phyloP scores from a whole-genome alignment of 2,888 invertebrate species.

The Thalpophila matura region DNA sequence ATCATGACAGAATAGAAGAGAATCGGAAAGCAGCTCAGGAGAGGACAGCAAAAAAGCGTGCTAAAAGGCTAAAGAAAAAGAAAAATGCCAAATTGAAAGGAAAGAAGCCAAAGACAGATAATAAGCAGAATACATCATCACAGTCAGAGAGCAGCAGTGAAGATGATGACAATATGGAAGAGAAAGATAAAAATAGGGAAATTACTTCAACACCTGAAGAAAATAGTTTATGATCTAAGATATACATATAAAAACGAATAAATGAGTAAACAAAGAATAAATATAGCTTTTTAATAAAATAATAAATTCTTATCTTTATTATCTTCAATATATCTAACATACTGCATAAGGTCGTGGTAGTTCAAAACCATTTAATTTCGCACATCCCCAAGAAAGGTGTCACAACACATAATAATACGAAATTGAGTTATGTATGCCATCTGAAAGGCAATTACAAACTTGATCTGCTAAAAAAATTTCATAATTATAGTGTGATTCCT shows the following conservation, averaged over 20 bases:
- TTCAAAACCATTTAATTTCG: too few relatives aligned
- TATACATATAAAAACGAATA: neutral
- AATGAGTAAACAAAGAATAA: conserved; percentile 13
- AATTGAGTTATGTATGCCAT: too few relatives aligned
- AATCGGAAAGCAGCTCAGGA: conserved; percentile 94
- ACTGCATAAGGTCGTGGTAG: too few relatives aligned
- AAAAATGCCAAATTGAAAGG: conserved; percentile 80
- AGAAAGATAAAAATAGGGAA: conserved; percentile 58
- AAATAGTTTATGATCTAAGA: conserved; percentile 19
- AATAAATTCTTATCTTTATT: too few relatives aligned
- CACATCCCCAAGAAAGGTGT: too few relatives aligned
- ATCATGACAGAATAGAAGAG: conserved; percentile 94
- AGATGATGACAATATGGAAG: conserved; percentile 53
- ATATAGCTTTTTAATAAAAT: neutral
- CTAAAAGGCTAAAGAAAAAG: conserved; percentile 96
- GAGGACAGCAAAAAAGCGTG: conserved; percentile 97
- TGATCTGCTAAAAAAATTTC: too few relatives aligned
- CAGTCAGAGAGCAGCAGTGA: conserved; percentile 79
- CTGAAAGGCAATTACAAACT: too few relatives aligned
- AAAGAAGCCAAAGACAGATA: conserved; percentile 82
- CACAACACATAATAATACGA: too few relatives aligned
- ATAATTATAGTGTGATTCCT: too few relatives aligned
- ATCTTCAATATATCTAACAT: too few relatives aligned
- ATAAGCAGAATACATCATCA: conserved; percentile 69
- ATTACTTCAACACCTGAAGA: conserved; percentile 39